These are phyloP conservation scores for Enoplosus armatus DNA, from an alignment of 2,797 vertebrate species.

Conservation along the genomic window DNA sequence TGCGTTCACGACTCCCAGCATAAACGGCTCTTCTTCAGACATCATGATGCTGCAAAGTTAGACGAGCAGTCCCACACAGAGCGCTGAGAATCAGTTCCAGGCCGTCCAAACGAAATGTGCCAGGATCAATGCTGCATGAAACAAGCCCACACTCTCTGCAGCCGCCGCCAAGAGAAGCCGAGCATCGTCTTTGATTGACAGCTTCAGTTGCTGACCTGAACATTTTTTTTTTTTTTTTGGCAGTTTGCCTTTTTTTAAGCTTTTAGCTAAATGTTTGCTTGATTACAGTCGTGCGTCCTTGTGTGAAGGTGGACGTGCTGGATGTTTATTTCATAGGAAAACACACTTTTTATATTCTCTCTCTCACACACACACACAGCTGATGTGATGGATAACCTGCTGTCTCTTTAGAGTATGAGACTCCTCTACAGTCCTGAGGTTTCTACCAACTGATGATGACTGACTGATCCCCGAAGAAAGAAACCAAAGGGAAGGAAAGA, in stretches of 20 bases:
- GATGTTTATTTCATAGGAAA: no score
- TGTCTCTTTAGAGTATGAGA: slow-evolving; percentile 29
- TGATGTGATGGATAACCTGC: slow-evolving; percentile 26
- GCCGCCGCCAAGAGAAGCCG: slow-evolving; percentile 32
- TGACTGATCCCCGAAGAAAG: no score
- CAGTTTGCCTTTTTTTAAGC: slow-evolving; percentile 34
- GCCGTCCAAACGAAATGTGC: slow-evolving; percentile 25
- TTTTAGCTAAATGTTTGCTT: slow-evolving; percentile 53
- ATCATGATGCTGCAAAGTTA: no score
- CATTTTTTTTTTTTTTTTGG: slow-evolving; percentile 11
- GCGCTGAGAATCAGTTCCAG: not conserved
- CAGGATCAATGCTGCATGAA: slow-evolving; percentile 44
- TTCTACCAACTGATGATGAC: no score
- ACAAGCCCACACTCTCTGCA: slow-evolving; percentile 34
- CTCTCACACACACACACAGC: not conserved
- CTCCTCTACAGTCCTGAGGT: slow-evolving; percentile 30
- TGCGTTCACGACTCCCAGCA: no score
- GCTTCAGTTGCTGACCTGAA: not conserved
- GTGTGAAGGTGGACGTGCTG: slow-evolving; percentile 42
- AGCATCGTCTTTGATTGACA: slow-evolving; percentile 33
- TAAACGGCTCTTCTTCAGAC: no score
- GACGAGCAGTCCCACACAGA: not conserved
- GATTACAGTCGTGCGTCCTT: slow-evolving; percentile 42
- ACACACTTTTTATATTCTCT: slow-evolving; percentile 17
- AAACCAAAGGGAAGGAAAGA: no score